Evolutionary conservation across 1,140 invertebrate genomes (phyloP).

Genomic region (Scaptomyza pallida): DNA sequence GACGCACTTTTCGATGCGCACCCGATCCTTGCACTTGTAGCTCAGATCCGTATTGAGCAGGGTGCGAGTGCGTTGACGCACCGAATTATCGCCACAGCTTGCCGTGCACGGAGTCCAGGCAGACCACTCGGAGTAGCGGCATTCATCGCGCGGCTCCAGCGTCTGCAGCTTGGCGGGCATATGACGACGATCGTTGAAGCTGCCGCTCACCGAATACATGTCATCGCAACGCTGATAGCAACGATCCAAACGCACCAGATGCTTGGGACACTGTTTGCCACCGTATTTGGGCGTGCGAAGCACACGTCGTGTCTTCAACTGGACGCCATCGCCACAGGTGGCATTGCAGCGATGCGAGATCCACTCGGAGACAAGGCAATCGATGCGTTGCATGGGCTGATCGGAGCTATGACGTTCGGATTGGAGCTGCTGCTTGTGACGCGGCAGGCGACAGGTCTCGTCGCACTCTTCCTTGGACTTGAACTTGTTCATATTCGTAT

Average conservation of each 20-base stretch:
- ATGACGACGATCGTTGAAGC: constrained; percentile 52
- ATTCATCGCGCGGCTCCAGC: constrained; percentile 82
- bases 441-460: constrained; percentile 74
- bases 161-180: constrained; percentile 32
- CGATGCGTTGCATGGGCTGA: constrained; percentile 65
- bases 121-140: constrained; percentile 87
- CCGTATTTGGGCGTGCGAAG: constrained; percentile 87
- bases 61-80: constrained; percentile 73
- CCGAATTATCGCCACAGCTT: constrained; percentile 85
- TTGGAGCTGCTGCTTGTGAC: constrained; percentile 65
- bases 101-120: constrained; percentile 87
- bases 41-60: constrained; percentile 76
- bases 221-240: constrained; percentile 82
- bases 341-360: constrained; percentile 87
- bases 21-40: constrained; percentile 79
- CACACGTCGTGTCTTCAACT: constrained; percentile 84
- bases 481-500: constrained; percentile 91
- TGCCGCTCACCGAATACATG: constrained; percentile 70
- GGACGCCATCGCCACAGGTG: constrained; percentile 86
- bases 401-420: constrained; percentile 57
- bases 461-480: constrained; percentile 84
- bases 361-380: constrained; percentile 88
- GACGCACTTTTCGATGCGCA: constrained; percentile 78
- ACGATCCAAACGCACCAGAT: constrained; percentile 82
- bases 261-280: constrained; percentile 88